A percentile compares a stretch with the other conserved stretches of the same genome.
Evolutionary conservation across 2,113 vertebrate species (phyloP).

Genomic region (crab-eating macaque (Macaca fascicularis)): DNA sequence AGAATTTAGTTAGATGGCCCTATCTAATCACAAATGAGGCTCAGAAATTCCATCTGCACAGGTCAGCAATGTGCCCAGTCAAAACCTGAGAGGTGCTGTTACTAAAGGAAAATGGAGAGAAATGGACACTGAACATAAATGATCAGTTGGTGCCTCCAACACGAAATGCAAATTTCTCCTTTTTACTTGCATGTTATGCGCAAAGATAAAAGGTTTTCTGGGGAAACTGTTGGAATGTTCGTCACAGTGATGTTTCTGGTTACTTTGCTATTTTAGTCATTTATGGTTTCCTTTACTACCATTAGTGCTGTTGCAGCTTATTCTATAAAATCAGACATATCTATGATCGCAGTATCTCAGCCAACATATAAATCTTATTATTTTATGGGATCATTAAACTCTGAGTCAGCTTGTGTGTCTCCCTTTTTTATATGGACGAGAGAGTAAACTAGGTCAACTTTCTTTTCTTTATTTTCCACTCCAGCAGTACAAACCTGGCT

Average conservation of each 20-base stretch:
- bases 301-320: neutral
- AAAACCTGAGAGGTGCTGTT: neutral
- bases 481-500: neutral
- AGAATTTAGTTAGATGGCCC: neutral
- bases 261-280: neutral
- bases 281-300: neutral
- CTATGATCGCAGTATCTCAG: neutral
- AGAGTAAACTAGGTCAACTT: conserved; percentile 30
- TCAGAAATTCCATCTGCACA: neutral
- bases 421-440: neutral
- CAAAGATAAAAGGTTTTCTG: neutral
- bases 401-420: neutral
- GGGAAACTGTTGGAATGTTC: neutral
- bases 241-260: neutral
- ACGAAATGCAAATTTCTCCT: neutral
- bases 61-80: neutral
- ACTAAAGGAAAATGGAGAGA: neutral
- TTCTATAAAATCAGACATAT: conserved; percentile 36
- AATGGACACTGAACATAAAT: neutral
- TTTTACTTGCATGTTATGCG: neutral
- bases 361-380: neutral
- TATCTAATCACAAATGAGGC: neutral
- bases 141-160: neutral
- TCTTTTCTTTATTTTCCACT: conserved; percentile 47
- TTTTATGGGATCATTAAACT: neutral